These are phyloP conservation scores for Xyrichtys novacula DNA, from an alignment of 2,797 vertebrate genomes.

Conservation along the genomic window DNA sequence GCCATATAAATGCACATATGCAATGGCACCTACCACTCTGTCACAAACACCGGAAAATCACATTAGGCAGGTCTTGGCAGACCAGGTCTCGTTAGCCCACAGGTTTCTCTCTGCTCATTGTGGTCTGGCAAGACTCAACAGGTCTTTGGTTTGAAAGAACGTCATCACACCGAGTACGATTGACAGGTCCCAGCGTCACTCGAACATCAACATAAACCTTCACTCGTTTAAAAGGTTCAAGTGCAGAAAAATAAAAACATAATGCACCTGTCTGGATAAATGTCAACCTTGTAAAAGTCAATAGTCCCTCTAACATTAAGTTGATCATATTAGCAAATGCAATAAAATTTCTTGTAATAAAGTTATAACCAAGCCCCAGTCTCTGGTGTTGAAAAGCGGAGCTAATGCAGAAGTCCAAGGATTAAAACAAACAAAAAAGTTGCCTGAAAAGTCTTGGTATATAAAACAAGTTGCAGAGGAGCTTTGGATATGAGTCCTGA, in stretches of 20 bases:
- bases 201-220: slow-evolving; percentile 23
- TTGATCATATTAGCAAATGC: neutral
- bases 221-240: neutral
- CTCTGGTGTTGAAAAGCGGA: no score
- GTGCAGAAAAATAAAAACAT: neutral
- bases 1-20: neutral
- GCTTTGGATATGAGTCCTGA: no score
- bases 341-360: no score
- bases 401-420: no score
- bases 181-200: slow-evolving; percentile 25
- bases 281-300: neutral
- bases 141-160: slow-evolving; percentile 23
- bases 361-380: neutral
- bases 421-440: no score
- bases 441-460: no score
- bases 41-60: slow-evolving; percentile 33
- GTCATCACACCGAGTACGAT: slow-evolving; percentile 27
- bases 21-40: neutral
- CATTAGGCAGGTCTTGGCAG: slow-evolving; percentile 27
- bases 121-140: slow-evolving; percentile 53
- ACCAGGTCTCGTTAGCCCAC: slow-evolving; percentile 5
- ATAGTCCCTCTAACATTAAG: neutral
- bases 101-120: slow-evolving; percentile 43
- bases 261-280: neutral
- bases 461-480: no score